Percentiles rank a stretch among this genome's conserved stretches.
Conservation (phyloP, 2,113 vertebrate species). For the Picathartes gymnocephalus region DNA sequence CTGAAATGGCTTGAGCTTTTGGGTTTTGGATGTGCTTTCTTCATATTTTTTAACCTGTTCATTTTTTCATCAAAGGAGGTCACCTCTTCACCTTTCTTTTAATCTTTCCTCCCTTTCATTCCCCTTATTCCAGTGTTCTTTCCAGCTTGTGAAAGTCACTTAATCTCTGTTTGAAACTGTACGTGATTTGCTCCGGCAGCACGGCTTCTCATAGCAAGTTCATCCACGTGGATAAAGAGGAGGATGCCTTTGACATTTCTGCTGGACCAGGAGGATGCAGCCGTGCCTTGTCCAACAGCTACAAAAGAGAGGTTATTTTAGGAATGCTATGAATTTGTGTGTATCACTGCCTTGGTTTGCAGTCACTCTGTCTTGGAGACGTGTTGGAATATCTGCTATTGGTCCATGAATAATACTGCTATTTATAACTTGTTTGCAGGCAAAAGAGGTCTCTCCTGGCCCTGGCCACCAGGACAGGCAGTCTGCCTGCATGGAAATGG, state of each 20-base stretch:
- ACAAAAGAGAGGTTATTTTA: constrained; percentile 49
- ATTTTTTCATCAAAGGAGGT: constrained; percentile 50
- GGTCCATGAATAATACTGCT: neutral
- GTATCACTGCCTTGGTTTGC: neutral
- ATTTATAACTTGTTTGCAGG: neutral
- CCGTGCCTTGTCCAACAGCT: neutral
- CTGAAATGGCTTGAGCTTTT: neutral
- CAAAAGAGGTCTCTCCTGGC: neutral
- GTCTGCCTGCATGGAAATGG: neutral
- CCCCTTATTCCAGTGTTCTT: constrained; percentile 14
- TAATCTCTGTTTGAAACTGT: constrained; percentile 59
- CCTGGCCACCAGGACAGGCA: neutral
- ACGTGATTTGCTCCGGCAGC: constrained; percentile 38
- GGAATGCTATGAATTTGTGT: constrained; percentile 22
- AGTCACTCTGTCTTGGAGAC: neutral
- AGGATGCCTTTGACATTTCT: constrained; percentile 52
- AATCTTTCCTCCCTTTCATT: constrained; percentile 55
- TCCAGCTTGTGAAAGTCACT: constrained; percentile 38
- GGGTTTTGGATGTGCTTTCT: neutral
- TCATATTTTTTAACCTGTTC: constrained; percentile 20
- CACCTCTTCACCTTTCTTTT: constrained; percentile 60
- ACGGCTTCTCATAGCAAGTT: neutral
- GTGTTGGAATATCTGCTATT: neutral
- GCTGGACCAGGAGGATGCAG: neutral
- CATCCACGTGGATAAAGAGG: constrained; percentile 30